phyloP scores from a whole-genome alignment of 2,888 invertebrate species.

The Chloroclysta siterata region DNA sequence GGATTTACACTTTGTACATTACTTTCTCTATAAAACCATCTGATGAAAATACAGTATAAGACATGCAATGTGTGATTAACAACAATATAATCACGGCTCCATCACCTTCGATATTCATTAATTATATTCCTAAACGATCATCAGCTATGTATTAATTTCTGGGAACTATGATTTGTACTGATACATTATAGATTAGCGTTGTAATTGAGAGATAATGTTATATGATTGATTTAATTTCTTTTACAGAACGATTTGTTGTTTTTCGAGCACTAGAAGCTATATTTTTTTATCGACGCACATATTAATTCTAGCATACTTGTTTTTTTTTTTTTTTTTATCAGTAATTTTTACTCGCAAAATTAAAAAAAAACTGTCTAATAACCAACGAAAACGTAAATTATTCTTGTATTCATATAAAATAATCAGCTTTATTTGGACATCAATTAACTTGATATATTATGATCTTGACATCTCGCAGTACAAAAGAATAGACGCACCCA shows the following conservation, averaged over 20 bases:
- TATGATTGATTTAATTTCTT: conserved; percentile 20
- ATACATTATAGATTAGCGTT: conserved; percentile 31
- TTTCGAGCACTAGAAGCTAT: not conserved
- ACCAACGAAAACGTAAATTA: too few relatives aligned
- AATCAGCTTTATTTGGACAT: too few relatives aligned
- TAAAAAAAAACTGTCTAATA: too few relatives aligned
- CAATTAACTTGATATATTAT: too few relatives aligned
- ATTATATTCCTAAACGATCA: conserved; percentile 36
- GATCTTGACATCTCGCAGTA: too few relatives aligned
- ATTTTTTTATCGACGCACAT: not conserved
- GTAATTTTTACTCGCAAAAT: too few relatives aligned
- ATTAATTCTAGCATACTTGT: not conserved
- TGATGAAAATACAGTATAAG: not conserved
- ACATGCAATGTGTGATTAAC: conserved; percentile 25
- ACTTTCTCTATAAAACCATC: conserved; percentile 20
- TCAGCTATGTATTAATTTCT: conserved; percentile 35
- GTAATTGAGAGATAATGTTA: conserved; percentile 16
- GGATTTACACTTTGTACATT: conserved; percentile 42
- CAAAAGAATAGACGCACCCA: too few relatives aligned
- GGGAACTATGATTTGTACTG: conserved; percentile 33
- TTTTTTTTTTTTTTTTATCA: not conserved
- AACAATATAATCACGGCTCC: conserved; percentile 6
- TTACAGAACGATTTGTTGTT: conserved; percentile 11
- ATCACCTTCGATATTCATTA: conserved; percentile 2
- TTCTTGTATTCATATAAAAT: too few relatives aligned